Percentiles rank a stretch among this genome's conserved stretches.
Conservation (phyloP, 2,888 invertebrate species). For the Nomada flava region DNA sequence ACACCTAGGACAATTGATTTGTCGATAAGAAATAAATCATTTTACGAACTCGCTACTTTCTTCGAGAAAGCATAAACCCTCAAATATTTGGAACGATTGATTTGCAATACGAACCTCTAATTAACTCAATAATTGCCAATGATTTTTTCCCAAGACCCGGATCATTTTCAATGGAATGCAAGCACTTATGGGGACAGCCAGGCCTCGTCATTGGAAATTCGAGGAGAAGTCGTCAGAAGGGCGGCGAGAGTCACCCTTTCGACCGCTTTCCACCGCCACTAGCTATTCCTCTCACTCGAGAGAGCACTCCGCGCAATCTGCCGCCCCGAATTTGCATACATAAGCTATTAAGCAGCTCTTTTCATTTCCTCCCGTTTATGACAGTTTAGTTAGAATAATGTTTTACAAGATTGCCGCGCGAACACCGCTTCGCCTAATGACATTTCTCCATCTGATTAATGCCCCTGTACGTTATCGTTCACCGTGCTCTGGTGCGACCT, state of each 20-base stretch:
- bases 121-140: neutral
- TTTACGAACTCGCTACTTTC: too few species aligned
- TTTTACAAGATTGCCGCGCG: conserved; percentile 82
- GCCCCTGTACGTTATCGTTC: conserved; percentile 72
- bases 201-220: conserved; percentile 42
- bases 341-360: conserved; percentile 85
- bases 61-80: too few species aligned
- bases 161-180: neutral
- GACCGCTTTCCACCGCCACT: conserved; percentile 60
- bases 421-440: conserved; percentile 77
- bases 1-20: too few species aligned
- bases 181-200: neutral
- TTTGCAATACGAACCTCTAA: neutral
- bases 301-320: conserved; percentile 82
- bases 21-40: too few species aligned
- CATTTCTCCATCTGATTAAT: conserved; percentile 79
- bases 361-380: conserved; percentile 85
- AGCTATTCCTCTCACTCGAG: conserved; percentile 70
- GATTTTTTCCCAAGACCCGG: neutral
- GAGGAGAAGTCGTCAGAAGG: conserved; percentile 41
- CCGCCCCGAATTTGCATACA: conserved; percentile 83
- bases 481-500: conserved; percentile 26
- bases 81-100: too few species aligned
- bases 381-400: conserved; percentile 84
- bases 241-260: conserved; percentile 70